phyloP scores from a whole-genome alignment of 2,888 invertebrate genomes.

The Meloe dianella region DNA sequence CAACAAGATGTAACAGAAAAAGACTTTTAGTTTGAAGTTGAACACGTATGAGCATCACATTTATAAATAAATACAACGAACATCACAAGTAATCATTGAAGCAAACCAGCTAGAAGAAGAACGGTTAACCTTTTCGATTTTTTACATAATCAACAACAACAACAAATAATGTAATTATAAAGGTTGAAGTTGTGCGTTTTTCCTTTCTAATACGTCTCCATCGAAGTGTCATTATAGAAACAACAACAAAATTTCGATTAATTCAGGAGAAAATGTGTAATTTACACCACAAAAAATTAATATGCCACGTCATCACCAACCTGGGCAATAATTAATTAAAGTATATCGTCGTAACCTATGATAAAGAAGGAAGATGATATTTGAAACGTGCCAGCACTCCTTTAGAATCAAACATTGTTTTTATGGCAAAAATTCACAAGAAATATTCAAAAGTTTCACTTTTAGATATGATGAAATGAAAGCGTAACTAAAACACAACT shows the following conservation, averaged over 20 bases:
- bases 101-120: constrained; percentile 21
- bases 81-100: constrained; percentile 26
- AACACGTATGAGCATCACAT: constrained; percentile 29
- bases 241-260: neutral
- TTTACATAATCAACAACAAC: constrained; percentile 17
- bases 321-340: no score
- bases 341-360: no score
- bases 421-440: neutral
- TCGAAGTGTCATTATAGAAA: neutral
- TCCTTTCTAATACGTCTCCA: constrained; percentile 8
- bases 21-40: constrained; percentile 14
- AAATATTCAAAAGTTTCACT: neutral
- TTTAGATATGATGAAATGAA: neutral
- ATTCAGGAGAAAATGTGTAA: constrained; percentile 28
- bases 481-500: neutral
- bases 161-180: constrained; percentile 20
- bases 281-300: constrained; percentile 27
- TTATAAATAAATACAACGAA: constrained; percentile 20
- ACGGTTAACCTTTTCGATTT: constrained; percentile 30
- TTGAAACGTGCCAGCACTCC: no score
- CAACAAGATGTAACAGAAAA: constrained; percentile 1
- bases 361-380: neutral
- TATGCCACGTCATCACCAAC: constrained; percentile 26
- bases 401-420: neutral
- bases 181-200: constrained; percentile 29